Evolutionary conservation across 1,140 invertebrate genomes (phyloP), one percentile per base, ranked within the genome.

Genomic region (Macrotrachela quadricornifera): DNA sequence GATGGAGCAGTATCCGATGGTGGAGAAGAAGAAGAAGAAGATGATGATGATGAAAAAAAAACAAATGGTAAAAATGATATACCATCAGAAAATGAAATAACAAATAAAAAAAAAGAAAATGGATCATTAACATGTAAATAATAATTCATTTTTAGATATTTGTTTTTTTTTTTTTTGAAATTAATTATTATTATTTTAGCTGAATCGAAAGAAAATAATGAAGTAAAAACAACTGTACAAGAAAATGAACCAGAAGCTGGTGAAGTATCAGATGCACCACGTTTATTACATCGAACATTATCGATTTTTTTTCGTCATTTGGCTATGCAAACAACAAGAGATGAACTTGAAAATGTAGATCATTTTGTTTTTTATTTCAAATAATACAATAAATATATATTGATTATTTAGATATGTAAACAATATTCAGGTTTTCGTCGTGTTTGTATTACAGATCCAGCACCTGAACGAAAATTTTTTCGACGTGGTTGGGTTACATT

Each of bases 401-500:
- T 30, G 2, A 30, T 30, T 30, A 30, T 30, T 4, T 30, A 30
- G 21, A 2, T 30, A 4, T 54, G 53, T 42, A 44, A 50, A 45
- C 40, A 30, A 30, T 30, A 74, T 48, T 48, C 48, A 3, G 92
- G 92, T 3, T 99, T 91, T 64, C 69, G 96, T 15, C 75, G 94
- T 46, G 84, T 95, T 10, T 87, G 88, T 0, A 77, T 99, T 47
- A 88, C 91, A 0, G 92, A 99, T 73, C 91, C 94, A 1, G 77
- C 91, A 61, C 82, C 86, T 0, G 92, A 97, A 63, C 76, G 88
- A 44, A 76, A 86, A 41, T 97, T 91, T 80, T 84, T 87, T 67
- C 77, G 92, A 30, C 76, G 90, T 46, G 94, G 88, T 44, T 99
- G 92, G 92, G 88, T 95, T 8, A 96, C 92, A 0, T 99, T 94